These are phyloP conservation scores for Nothocercus julius DNA, from an alignment of 2,113 vertebrate species.

Conservation along the genomic window DNA sequence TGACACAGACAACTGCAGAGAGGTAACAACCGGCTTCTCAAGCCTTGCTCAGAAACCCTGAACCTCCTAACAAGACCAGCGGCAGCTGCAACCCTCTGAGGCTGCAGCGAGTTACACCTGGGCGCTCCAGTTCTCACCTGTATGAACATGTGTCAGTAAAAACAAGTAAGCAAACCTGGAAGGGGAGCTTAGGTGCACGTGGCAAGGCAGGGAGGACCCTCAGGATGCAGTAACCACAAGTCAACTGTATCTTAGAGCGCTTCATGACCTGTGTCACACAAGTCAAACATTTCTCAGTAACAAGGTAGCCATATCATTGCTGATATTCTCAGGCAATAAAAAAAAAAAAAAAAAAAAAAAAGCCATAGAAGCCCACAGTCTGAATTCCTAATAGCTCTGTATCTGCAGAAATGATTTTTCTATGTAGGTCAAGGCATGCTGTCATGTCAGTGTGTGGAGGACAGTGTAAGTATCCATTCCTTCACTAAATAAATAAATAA, in stretches of 20 bases:
- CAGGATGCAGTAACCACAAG: background rate
- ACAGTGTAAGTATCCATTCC: background rate
- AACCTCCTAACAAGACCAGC: slow-evolving; percentile 25
- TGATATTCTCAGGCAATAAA: background rate
- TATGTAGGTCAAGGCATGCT: background rate
- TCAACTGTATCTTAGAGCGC: background rate
- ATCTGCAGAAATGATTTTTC: background rate
- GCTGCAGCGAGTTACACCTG: background rate
- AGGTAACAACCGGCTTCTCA: slow-evolving; percentile 25
- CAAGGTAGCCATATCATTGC: background rate
- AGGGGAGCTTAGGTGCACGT: background rate
- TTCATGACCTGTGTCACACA: background rate
- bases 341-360: slow-evolving; percentile 18
- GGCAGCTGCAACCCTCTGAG: slow-evolving; percentile 39
- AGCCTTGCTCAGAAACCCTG: background rate
- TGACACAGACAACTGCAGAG: background rate
- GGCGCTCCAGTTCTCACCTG: slow-evolving; percentile 8
- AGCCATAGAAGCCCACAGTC: background rate
- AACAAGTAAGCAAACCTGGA: background rate
- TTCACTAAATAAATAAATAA: background rate
- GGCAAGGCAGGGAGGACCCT: background rate
- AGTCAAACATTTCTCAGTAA: background rate
- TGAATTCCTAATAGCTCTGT: background rate
- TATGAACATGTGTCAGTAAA: background rate
- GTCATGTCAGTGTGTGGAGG: background rate